Evolutionary conservation across 1,140 invertebrate genomes (phyloP).

Genomic region (Trachelipus rathkii): DNA sequence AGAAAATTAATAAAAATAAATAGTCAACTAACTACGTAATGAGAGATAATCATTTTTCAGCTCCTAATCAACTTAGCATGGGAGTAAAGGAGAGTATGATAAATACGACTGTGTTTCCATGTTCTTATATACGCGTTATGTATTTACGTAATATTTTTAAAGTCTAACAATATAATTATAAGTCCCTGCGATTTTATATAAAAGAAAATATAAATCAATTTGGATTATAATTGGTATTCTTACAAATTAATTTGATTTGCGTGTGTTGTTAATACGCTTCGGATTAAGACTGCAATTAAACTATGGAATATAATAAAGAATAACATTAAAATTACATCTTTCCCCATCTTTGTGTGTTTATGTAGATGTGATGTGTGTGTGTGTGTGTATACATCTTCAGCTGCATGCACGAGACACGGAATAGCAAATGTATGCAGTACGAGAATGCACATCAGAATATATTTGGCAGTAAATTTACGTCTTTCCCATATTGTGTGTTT

Average conservation of each 20-base stretch:
- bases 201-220: constrained; percentile 6
- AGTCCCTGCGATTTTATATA: neutral
- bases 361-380: too few relatives aligned
- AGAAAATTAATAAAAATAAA: too few relatives aligned
- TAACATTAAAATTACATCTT: neutral
- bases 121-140: neutral
- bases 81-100: neutral
- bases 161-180: constrained; percentile 6
- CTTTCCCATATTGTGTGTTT: neutral
- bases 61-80: constrained; percentile 4
- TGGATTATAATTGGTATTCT: neutral
- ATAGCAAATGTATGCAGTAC: neutral
- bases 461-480: neutral
- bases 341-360: neutral
- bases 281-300: constrained; percentile 1
- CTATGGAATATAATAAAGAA: neutral
- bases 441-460: neutral
- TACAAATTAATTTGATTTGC: constrained; percentile 2
- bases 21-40: too few relatives aligned
- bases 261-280: neutral
- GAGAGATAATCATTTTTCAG: neutral
- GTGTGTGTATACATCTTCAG: neutral
- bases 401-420: neutral
- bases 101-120: neutral
- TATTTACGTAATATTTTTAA: neutral